Evolutionary conservation across 2,888 invertebrate species (phyloP).

Genomic region (Ormyrus rosae): DNA sequence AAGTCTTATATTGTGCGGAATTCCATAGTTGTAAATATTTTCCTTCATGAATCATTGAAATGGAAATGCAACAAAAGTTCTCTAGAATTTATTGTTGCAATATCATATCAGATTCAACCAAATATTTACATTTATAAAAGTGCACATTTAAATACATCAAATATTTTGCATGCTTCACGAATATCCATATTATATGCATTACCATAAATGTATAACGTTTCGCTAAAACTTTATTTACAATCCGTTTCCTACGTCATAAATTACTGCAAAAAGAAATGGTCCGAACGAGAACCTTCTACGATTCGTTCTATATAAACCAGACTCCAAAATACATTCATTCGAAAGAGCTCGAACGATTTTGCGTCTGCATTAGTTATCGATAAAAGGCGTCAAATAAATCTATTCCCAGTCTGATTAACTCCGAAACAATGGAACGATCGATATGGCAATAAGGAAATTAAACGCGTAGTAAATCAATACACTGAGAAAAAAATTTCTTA

Average conservation of each 20-base stretch:
- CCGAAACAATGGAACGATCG: too few relatives aligned
- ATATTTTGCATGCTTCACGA: constrained; percentile 31
- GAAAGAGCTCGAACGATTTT: not conserved
- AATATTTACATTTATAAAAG: constrained; percentile 51
- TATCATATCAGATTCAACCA: constrained; percentile 53
- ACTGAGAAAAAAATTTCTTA: too few relatives aligned
- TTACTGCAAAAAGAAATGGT: too few relatives aligned
- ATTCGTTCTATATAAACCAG: not conserved
- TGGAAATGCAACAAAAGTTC: constrained; percentile 54
- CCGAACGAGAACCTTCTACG: not conserved
- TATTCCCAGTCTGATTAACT: too few relatives aligned
- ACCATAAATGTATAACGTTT: constrained; percentile 6
- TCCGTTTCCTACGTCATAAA: not conserved
- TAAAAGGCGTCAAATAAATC: not conserved
- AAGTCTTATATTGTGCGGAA: constrained; percentile 56
- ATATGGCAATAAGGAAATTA: too few relatives aligned
- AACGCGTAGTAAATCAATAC: too few relatives aligned
- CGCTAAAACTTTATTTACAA: not conserved
- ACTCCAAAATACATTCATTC: not conserved
- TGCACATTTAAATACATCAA: constrained; percentile 41
- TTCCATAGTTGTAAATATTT: constrained; percentile 57
- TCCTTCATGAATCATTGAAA: constrained; percentile 58
- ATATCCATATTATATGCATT: constrained; percentile 28
- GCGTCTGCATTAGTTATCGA: too few relatives aligned
- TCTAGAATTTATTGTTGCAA: constrained; percentile 55